Evolutionary conservation across 2,888 invertebrate species (phyloP).

Genomic region (Cheilosia scutellata): DNA sequence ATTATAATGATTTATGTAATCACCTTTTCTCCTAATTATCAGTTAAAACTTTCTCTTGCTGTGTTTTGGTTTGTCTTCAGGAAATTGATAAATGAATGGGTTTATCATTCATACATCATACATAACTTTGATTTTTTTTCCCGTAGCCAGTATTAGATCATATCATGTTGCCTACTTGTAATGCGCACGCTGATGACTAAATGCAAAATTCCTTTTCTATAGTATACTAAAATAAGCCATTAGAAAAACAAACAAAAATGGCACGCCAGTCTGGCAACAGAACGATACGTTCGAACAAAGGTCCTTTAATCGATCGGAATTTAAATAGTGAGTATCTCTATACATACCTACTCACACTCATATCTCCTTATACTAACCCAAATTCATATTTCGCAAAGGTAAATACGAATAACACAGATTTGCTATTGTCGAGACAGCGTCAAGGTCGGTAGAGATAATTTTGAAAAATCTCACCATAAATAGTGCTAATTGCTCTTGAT

Average conservation of each 20-base stretch:
- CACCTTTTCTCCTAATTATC: conserved; percentile 56
- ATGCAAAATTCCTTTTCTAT: background rate
- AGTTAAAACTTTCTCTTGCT: conserved; percentile 62
- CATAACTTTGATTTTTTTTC: conserved; percentile 15
- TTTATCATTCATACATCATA: conserved; percentile 41
- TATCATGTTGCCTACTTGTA: background rate
- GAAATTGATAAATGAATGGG: conserved; percentile 47
- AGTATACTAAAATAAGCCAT: background rate
- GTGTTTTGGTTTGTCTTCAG: conserved; percentile 39
- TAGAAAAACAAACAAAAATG: conserved; percentile 20
- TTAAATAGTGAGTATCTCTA: background rate
- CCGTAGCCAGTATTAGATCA: background rate
- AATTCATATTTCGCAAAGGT: conserved; percentile 41
- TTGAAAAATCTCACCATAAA: conserved; percentile 49
- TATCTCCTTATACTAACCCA: conserved; percentile 2
- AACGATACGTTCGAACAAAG: too few relatives aligned
- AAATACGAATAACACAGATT: conserved; percentile 29
- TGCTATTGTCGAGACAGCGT: conserved; percentile 19
- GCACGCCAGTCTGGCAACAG: background rate
- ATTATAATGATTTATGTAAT: conserved; percentile 55
- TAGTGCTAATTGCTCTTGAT: conserved; percentile 68
- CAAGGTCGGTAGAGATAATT: conserved; percentile 41
- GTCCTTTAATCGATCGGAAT: background rate
- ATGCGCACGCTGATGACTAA: background rate
- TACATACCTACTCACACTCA: background rate